Evolutionary conservation across 2,888 invertebrate genomes (phyloP), one percentile per base, ranked within the genome.

Genomic region (Leptinotarsa tumamoca): DNA sequence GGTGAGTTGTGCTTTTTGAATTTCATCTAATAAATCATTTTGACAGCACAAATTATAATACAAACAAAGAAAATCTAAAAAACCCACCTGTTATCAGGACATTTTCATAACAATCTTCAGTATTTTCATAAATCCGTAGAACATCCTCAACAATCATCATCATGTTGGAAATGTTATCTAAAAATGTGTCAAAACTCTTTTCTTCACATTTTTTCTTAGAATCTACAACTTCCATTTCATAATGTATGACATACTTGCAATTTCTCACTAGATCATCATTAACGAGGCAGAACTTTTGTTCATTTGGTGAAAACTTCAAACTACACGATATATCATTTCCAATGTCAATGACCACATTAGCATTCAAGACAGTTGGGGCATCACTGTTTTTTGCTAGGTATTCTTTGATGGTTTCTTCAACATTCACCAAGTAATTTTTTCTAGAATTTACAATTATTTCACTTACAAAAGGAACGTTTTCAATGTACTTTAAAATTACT

Each of bases 291-390:
- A 89, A 91, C 75, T 89, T 90, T 1, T 90, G 76, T 72, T 86
- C 89, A 1, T 89, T 88, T 1, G 91, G 91, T 79, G 88, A 88
- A 78, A 87, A 87, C 74, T 85, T 86, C 14, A 86, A 70, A 70
- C 80, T 83, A 78, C 84, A 85, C 72, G 74, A 75, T 67, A 85
- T 78, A 71, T 84, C 78, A 61, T 86, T 85, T 2, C 81, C 82
- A 78, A 91, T 89, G 72, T 90, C 88, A 74, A 92, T 89, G 0
- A 89, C 86, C 78, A 91, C 86, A 15, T 89, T 87, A 70, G 91
- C 88, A 85, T 92, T 93, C 43, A 93, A 88, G 63, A 86, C 82
- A 67, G 92, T 88, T 84, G 89, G 89, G 79, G 90, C 88, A 1
- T 88, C 89, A 74, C 90, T 90, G 79, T 86, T 89, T 18, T 90